Percentiles rank a stretch among this genome's conserved stretches.
These are phyloP conservation scores for Ericerus pela DNA, from an alignment of 1,140 invertebrate species.

Conservation along the genomic window DNA sequence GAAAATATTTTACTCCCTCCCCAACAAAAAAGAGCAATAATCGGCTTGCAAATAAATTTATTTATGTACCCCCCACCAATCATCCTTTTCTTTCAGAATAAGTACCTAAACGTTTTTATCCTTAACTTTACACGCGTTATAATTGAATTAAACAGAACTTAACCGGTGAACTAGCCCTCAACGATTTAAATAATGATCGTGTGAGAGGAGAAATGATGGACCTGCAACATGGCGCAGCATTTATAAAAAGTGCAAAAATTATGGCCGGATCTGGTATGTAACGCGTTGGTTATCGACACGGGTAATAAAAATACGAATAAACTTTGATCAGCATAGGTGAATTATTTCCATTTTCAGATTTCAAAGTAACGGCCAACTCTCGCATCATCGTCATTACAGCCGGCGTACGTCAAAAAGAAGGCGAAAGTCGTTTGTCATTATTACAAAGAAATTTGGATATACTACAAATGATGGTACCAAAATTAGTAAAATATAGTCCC, in stretches of 20 bases:
- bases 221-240: constrained; percentile 70
- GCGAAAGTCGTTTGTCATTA: constrained; percentile 62
- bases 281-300: neutral
- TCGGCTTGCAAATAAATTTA: too few species aligned
- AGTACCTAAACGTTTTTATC: too few species aligned
- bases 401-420: constrained; percentile 72
- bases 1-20: too few species aligned
- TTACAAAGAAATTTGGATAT: constrained; percentile 82
- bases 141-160: too few species aligned
- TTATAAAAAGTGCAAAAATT: constrained; percentile 64
- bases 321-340: constrained; percentile 3
- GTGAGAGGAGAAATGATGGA: constrained; percentile 74
- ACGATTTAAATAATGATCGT: constrained; percentile 68
- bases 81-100: too few species aligned
- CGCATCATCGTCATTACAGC: constrained; percentile 75
- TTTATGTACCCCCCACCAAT: too few species aligned
- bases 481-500: constrained; percentile 69
- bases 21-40: too few species aligned
- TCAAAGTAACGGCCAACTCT: constrained; percentile 57
- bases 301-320: neutral
- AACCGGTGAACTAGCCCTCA: constrained; percentile 61
- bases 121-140: too few species aligned
- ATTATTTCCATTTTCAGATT: constrained; percentile 39
- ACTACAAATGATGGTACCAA: constrained; percentile 67
- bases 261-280: constrained; percentile 46